phyloP scores from a whole-genome alignment of 2,888 invertebrate genomes.

The Dione juno region DNA sequence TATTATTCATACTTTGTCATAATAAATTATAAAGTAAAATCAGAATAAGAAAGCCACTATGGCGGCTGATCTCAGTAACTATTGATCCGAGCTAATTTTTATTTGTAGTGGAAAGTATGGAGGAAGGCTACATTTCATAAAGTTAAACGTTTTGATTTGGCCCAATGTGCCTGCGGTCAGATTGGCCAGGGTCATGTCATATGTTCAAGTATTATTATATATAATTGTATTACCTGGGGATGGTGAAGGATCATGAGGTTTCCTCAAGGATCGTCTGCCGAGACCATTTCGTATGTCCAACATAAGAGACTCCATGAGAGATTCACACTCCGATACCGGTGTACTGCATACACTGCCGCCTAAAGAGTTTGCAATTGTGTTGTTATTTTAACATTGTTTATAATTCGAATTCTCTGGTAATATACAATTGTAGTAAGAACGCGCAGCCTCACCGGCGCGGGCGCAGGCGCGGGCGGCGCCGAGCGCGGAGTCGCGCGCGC shows the following conservation, averaged over 20 bases:
- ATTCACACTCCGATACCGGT: constrained; percentile 89
- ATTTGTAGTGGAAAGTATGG: no score
- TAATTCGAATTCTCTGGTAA: not conserved
- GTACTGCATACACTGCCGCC: constrained; percentile 86
- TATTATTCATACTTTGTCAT: no score
- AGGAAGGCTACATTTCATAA: no score
- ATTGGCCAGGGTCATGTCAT: no score
- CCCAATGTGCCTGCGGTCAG: no score
- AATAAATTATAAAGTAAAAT: no score
- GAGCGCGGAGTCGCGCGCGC: constrained; percentile 80
- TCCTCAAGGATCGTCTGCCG: constrained; percentile 76
- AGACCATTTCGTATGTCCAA: constrained; percentile 88
- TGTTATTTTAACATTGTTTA: not conserved
- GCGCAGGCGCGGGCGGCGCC: not conserved
- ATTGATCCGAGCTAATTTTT: no score
- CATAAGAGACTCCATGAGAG: constrained; percentile 89
- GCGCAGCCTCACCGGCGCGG: not conserved
- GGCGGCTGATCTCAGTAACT: no score
- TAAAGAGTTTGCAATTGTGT: constrained; percentile 27
- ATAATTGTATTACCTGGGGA: constrained; percentile 65
- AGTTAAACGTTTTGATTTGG: no score
- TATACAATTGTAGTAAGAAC: no score
- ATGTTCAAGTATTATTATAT: no score
- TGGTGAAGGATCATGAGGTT: constrained; percentile 68
- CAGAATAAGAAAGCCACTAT: no score